Base-by-base conservation (phyloP, 2,888 invertebrate genomes). In the Meteorus colon region DNA sequence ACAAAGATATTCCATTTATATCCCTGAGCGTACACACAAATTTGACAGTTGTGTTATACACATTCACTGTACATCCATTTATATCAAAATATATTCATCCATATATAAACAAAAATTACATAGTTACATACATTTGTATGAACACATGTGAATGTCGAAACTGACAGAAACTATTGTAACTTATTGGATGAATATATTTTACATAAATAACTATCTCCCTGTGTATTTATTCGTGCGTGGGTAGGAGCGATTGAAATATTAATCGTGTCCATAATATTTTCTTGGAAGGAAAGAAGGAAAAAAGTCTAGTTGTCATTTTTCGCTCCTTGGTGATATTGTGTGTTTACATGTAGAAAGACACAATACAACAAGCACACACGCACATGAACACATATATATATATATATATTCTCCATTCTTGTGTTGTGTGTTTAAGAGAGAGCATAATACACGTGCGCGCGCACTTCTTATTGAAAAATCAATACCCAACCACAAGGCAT, bases 391-490 rank as follows among this genome's bases (percentile, higher is more conserved):
- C 24, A 60, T 19, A 10, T 60, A 29, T 24, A 10, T 59, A 27
- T 27, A 59, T 60, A 60, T 60, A 60, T 24, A 27, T 14, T 19
- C 16, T 24, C 48, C 12, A 19, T 55, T 19, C n/a, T 45, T 45
- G 34, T 45, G 27, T 60, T 74, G 27, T 29, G 48, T 51, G 29
- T 68, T 68, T 51, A 51, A 68, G 29, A 48, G 37, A 16, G 19
- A 55, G 19, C n/a, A 55, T 29, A 68, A 45, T 51, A 60, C 69
- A 73, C 59, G 68, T 51, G 41, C 62, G 82, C 81, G 82, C 82
- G 81, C 81, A 80, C 72, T 80, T 82, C 83, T 86, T 86, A 85
- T 86, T 85, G 85, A 82, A 88, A 88, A 88, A 88, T 88, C 88
- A 88, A 88, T 88, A 88, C 86, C 85, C 86, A 86, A 85, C 87